Evolutionary conservation across 1,140 invertebrate genomes (phyloP), one percentile per base, ranked within the genome.

Genomic region (Diachasmimorpha longicaudata): DNA sequence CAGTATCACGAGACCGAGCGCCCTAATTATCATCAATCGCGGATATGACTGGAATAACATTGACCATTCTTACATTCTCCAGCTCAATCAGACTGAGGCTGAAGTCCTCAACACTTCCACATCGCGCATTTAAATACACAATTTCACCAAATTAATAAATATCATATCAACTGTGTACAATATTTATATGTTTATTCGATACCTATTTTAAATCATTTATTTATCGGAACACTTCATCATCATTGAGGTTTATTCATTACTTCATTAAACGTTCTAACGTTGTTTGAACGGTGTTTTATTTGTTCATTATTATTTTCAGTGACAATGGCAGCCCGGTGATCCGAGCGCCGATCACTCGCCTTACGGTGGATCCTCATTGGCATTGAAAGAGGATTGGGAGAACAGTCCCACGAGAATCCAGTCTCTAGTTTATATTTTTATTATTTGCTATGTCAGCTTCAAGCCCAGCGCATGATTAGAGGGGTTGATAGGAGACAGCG

Each of bases 141-240:
- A 13, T 42, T 11, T 42, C 39, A 10, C 13, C 9, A 4, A 4
- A 42, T 71, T 71, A 36, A 63, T 25, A 0, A 25, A 25, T 63
- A 25, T 21, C 21, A 58, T 25, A 4, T 31, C 58, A 63, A 31
- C 23, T 63, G 66, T 75, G 44, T 75, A 70, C 70, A 72, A 72
- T 55, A 74, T 74, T 74, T 68, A 74, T 74, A 52, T 14, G n/a
- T 68, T 10, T 74, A 36, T 74, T 66, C 39, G n/a, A 71, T 76
- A 13, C 52, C 70, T 42, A 36, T 46, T 63, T 63, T 71, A 19
- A 31, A 44, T 71, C 14, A 44, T 58, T 70, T 44, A 69, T 58
- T 73, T 58, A 77, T 77, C 69, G 72, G 76, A 77, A 77, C 76
- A 77, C 76, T 77, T 77, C 72, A 74, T 72, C 76, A 48, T 77